Base-by-base conservation (phyloP, 2,113 vertebrate species). In the Ochotona curzoniae region DNA sequence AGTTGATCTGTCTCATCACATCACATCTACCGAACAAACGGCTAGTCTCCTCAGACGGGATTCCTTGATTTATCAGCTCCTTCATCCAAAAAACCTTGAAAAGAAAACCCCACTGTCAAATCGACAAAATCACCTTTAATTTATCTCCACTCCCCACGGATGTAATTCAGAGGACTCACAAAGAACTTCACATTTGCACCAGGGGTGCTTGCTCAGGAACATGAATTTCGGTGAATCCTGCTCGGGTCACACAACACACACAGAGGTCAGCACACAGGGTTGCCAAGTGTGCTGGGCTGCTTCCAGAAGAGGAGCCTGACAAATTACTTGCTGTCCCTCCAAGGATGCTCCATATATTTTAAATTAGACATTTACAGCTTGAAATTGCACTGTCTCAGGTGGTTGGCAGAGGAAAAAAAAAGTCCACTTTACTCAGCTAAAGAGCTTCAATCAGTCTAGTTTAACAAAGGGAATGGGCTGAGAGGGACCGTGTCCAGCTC, bases 41-140 rank as follows among this genome's bases (percentile, higher is more conserved):
- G 49, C n/a, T 66, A 32, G 38, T 83, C 23, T 67, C 2, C 23
- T 64, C 17, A 60, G 26, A 79, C 12, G 6, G 10, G 47, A 23
- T 86, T 91, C 84, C 87, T 57, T 91, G 30, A 71, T 66, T 84
- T 81, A 79, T 25, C 49, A 92, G 71, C 13, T 57, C 26, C 51
- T 81, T 93, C 11, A 63, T 85, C 61, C 90, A 54, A 90, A 90
- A 88, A 92, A 38, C 60, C 54, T 61, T 44, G 38, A 11, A 87
- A 78, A 78, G 30, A 38, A 91, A 70, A 0, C 28, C 51, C 54
- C 26, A 87, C 73, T 92, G 74, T 80, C 54, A 96, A 95, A 89
- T 63, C 9, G 20, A 51, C 4, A 47, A 73, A 17, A 60, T 71
- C 21, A 78, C 23, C 49, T 67, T 74, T 86, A 89, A 81, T 75